These are phyloP conservation scores for Scolopax rusticola DNA, from an alignment of 2,797 vertebrate species.

Conservation along the genomic window DNA sequence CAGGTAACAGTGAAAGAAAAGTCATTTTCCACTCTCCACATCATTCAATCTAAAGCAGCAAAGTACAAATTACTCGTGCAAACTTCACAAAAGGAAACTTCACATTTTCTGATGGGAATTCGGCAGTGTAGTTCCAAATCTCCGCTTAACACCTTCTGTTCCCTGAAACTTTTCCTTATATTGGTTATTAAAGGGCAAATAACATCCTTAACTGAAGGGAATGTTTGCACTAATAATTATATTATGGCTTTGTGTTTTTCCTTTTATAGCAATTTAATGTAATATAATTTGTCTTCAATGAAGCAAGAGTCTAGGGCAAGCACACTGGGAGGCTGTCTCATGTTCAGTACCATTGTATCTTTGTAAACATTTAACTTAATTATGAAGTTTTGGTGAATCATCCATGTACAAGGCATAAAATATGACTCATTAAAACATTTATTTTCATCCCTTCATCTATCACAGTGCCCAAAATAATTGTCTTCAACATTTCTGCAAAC, in stretches of 20 bases:
- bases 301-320: not conserved
- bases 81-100: not conserved
- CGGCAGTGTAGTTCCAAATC: not conserved
- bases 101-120: not conserved
- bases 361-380: not conserved
- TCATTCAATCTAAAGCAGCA: not conserved
- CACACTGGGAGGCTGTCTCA: not conserved
- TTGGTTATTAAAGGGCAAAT: not conserved
- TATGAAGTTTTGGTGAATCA: not conserved
- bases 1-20: not conserved
- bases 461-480: not conserved
- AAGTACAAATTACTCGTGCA: not conserved
- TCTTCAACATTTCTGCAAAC: not conserved
- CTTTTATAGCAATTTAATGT: not conserved
- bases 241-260: not conserved
- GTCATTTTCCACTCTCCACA: not conserved
- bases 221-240: not conserved
- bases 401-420: not conserved
- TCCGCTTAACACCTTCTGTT: not conserved
- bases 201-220: not conserved
- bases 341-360: not conserved
- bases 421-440: not conserved
- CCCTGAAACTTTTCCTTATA: not conserved
- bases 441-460: not conserved
- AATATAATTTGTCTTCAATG: not conserved